Evolutionary conservation across 2,113 vertebrate species (phyloP).

Genomic region (Periophthalmodon schlosseri): DNA sequence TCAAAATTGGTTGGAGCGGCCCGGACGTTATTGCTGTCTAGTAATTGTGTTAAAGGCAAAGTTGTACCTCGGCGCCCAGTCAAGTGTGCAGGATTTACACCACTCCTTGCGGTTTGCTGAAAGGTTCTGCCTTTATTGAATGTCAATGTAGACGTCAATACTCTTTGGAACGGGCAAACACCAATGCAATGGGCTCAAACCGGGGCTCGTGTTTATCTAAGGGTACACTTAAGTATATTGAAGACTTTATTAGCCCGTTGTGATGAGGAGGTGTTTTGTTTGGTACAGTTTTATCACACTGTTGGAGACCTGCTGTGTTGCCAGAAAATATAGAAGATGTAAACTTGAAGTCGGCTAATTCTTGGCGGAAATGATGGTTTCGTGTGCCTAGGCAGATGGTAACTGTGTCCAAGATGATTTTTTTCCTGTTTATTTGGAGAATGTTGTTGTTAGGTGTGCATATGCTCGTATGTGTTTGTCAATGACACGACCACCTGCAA

Average conservation of each 20-base stretch:
- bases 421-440: conserved; percentile 8
- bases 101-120: conserved; percentile 58
- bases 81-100: conserved; percentile 63
- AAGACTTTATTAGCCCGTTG: conserved; percentile 73
- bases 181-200: conserved; percentile 52
- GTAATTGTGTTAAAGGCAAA: conserved; percentile 62
- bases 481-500: conserved; percentile 46
- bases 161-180: conserved; percentile 64
- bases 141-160: conserved; percentile 70
- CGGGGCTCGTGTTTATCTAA: conserved; percentile 67
- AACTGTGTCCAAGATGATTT: conserved; percentile 24
- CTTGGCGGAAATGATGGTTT: conserved; percentile 37
- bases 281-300: conserved; percentile 63
- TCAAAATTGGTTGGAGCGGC: conserved; percentile 68
- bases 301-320: conserved; percentile 50
- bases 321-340: conserved; percentile 48
- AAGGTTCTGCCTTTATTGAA: conserved; percentile 71
- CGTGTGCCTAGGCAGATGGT: conserved; percentile 50
- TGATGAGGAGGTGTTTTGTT: conserved; percentile 73
- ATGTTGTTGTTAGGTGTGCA: conserved; percentile 36
- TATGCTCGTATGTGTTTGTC: conserved; percentile 42
- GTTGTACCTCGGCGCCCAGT: conserved; percentile 48
- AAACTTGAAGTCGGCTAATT: conserved; percentile 51
- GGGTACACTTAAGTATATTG: conserved; percentile 74
- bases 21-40: conserved; percentile 60